Conservation (phyloP, 2,888 invertebrate species). For the Pheosia tremula region DNA sequence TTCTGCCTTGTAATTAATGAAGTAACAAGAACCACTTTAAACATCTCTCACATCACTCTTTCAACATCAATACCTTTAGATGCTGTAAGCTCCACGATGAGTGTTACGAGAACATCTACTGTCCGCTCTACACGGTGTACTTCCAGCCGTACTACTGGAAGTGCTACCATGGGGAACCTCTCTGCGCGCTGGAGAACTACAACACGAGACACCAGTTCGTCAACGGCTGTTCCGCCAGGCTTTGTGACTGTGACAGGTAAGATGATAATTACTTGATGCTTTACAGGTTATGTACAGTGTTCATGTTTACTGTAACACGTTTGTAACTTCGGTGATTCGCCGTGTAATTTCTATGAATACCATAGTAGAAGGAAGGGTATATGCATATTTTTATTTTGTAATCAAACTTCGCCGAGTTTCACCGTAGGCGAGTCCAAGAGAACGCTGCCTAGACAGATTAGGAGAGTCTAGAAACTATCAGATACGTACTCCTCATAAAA, state of each 20-base stretch:
- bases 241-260: constrained; percentile 93
- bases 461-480: no score
- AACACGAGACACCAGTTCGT: constrained; percentile 58
- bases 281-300: no score
- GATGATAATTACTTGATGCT: not conserved
- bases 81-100: constrained; percentile 94
- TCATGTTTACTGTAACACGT: no score
- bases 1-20: not conserved
- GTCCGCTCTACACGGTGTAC: constrained; percentile 92
- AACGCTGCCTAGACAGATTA: no score
- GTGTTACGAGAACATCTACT: constrained; percentile 92
- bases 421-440: no score
- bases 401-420: no score
- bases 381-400: no score
- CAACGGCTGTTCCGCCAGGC: constrained; percentile 88
- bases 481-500: no score
- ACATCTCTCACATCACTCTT: no score
- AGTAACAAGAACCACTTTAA: not conserved
- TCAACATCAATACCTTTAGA: constrained; percentile 62
- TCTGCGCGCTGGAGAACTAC: constrained; percentile 87
- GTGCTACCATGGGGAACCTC: constrained; percentile 90
- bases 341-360: no score
- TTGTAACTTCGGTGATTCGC: no score
- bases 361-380: no score
- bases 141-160: constrained; percentile 95